Evolutionary conservation across 2,113 vertebrate species (phyloP).

Genomic region (Vidua macroura): DNA sequence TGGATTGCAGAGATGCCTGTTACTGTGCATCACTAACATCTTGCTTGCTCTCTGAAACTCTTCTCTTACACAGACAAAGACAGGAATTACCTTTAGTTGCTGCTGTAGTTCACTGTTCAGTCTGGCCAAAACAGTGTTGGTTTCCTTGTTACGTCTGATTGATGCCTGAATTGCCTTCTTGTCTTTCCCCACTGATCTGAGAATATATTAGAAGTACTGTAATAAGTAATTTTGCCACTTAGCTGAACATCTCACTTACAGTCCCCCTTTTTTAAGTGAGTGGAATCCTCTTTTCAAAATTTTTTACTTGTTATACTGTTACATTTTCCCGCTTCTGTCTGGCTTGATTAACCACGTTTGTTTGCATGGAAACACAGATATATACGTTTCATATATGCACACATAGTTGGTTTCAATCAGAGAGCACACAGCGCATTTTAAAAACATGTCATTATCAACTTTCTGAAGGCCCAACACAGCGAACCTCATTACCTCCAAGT

Average conservation of each 20-base stretch:
- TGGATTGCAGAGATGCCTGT: background rate
- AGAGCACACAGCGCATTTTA: background rate
- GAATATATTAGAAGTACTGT: slow-evolving; percentile 34
- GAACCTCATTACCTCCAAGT: background rate
- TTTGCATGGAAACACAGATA: background rate
- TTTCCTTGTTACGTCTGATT: slow-evolving; percentile 98
- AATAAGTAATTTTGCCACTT: background rate
- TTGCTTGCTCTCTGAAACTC: background rate
- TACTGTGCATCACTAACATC: background rate
- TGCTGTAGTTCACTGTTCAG: slow-evolving; percentile 98
- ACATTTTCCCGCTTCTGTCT: background rate
- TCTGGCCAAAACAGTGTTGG: slow-evolving; percentile 96
- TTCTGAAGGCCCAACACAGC: background rate
- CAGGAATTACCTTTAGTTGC: slow-evolving; percentile 88
- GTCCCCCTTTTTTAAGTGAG: background rate
- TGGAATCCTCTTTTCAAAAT: background rate
- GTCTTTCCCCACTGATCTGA: slow-evolving; percentile 94
- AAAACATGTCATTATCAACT: background rate
- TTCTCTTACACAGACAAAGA: background rate
- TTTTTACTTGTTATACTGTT: background rate
- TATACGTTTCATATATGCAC: background rate
- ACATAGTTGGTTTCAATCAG: background rate
- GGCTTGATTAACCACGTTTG: background rate
- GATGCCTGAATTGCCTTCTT: slow-evolving; percentile 99
- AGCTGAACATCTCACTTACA: background rate